Evolutionary conservation across 2,113 vertebrate genomes (phyloP).

Genomic region (Siphamia tubifer): DNA sequence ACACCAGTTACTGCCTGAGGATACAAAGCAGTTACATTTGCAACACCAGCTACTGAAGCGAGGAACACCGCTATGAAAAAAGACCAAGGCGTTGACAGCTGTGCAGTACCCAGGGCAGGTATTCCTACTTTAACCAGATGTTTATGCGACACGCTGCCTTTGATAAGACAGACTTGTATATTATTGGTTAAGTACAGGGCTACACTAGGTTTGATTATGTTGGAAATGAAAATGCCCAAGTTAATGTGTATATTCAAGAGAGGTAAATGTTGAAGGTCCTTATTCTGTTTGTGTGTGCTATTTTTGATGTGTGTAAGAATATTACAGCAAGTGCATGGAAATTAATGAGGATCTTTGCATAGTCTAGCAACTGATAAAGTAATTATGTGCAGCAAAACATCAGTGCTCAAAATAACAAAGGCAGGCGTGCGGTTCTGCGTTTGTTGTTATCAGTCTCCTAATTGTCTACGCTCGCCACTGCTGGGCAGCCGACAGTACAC

Average conservation of each 20-base stretch:
- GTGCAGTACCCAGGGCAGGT: not conserved
- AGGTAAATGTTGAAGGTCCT: not conserved
- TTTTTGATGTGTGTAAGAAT: not conserved
- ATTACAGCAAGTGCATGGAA: not conserved
- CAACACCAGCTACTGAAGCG: not conserved
- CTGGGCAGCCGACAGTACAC: conserved; percentile 10
- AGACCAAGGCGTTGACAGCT: not conserved
- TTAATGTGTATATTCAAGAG: not conserved
- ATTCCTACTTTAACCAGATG: not conserved
- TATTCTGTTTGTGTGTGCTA: not conserved
- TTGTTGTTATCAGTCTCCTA: not conserved
- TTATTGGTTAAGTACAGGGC: not conserved
- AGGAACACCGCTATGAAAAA: too few relatives aligned
- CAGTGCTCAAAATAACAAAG: conserved; percentile 12
- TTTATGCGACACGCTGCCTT: not conserved
- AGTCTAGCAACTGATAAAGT: not conserved
- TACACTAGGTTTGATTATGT: too few relatives aligned
- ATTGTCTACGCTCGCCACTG: conserved; percentile 12
- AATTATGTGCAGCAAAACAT: conserved; percentile 5
- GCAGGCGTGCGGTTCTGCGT: not conserved
- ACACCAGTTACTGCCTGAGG: conserved; percentile 8
- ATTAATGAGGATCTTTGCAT: not conserved
- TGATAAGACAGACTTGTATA: not conserved
- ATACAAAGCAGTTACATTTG: not conserved
- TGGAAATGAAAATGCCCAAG: not conserved